Evolutionary conservation across 2,888 invertebrate species (phyloP).

Genomic region (Hydrotaea cyrtoneurina): DNA sequence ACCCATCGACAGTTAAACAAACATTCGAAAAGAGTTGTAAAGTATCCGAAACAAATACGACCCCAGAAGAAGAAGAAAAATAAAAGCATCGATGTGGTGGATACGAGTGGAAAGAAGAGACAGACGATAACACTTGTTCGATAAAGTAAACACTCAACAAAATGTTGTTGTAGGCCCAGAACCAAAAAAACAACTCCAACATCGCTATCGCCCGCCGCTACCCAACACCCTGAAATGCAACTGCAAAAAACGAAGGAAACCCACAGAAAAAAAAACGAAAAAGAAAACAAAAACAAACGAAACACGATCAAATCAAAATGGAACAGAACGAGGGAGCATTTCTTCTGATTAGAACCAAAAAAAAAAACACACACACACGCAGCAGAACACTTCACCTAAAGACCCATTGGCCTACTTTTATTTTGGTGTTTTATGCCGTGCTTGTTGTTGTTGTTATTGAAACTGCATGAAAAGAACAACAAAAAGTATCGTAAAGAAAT

Average conservation of each 20-base stretch:
- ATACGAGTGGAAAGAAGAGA: neutral
- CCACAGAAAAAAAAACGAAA: conserved; percentile 14
- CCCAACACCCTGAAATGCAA: conserved; percentile 26
- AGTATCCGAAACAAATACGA: conserved; percentile 19
- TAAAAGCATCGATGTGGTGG: too few species aligned
- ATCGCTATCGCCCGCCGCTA: neutral
- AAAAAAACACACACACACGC: conserved; percentile 11
- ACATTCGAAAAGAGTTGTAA: conserved; percentile 36
- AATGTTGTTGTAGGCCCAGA: conserved; percentile 39
- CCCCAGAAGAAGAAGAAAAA: neutral
- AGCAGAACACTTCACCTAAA: conserved; percentile 71
- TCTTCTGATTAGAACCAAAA: conserved; percentile 49
- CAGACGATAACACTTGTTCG: conserved; percentile 33
- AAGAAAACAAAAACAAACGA: conserved; percentile 13
- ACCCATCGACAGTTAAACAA: conserved; percentile 33
- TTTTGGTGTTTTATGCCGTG: conserved; percentile 48
- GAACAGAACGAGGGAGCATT: conserved; percentile 22
- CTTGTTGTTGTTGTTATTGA: conserved; percentile 46
- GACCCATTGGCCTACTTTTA: conserved; percentile 79
- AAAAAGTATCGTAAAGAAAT: conserved; percentile 44
- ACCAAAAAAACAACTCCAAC: conserved; percentile 10
- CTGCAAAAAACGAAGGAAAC: conserved; percentile 24
- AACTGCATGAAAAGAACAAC: conserved; percentile 57
- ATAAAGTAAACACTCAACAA: conserved; percentile 30
- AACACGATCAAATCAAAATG: conserved; percentile 31